A percentile compares a stretch with the other conserved stretches of the same genome.
Conservation (phyloP, 1,140 invertebrate genomes). For the Centruroides vittatus region DNA sequence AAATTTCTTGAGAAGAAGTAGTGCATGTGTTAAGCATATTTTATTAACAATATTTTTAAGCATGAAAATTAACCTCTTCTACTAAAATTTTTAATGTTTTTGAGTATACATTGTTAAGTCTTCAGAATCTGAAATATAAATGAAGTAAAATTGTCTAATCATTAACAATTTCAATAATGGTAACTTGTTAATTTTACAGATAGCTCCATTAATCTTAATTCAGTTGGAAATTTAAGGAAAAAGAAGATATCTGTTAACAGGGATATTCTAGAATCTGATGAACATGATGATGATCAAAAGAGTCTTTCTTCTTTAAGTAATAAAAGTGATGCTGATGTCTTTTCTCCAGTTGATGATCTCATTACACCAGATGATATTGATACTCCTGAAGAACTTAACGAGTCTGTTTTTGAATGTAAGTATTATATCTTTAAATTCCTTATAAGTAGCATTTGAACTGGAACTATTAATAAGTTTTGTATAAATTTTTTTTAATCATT, state of each 20-base stretch:
- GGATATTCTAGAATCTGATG: constrained; percentile 20
- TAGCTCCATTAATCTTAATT: constrained; percentile 2
- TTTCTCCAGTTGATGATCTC: constrained; percentile 24
- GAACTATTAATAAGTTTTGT: too few species aligned
- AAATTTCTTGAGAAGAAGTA: too few species aligned
- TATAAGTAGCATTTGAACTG: too few species aligned
- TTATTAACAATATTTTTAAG: too few species aligned
- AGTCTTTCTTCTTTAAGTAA: constrained; percentile 18
- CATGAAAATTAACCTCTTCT: constrained; percentile 2
- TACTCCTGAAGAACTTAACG: constrained; percentile 35
- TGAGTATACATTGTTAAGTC: too few species aligned
- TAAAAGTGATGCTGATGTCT: constrained; percentile 12
- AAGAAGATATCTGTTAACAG: constrained; percentile 25
- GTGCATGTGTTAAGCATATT: too few species aligned
- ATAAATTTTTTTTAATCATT: too few species aligned
- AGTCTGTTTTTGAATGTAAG: constrained; percentile 29
- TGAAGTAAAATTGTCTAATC: too few species aligned
- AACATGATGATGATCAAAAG: constrained; percentile 19
- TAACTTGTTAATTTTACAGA: background rate
- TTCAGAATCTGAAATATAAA: too few species aligned
- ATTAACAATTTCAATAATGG: too few species aligned
- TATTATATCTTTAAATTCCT: too few species aligned
- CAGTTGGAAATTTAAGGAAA: constrained; percentile 12
- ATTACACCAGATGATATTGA: constrained; percentile 34
- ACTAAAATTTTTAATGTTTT: background rate